Conservation (phyloP, 2,888 invertebrate species). For the Sinhomidia bicolor region DNA sequence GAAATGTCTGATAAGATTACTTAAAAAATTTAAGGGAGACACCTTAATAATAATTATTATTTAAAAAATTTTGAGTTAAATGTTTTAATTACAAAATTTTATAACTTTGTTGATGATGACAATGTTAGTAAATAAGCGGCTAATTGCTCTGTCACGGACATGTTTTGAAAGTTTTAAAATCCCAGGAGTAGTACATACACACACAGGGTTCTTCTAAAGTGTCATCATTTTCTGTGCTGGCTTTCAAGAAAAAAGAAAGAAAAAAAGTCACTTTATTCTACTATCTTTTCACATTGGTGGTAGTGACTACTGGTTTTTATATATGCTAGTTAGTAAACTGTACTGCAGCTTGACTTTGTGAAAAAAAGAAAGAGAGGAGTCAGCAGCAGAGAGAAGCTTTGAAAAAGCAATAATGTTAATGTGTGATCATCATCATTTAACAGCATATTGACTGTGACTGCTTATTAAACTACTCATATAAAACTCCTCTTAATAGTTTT, state of each 20-base stretch:
- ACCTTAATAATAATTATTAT: too few relatives aligned
- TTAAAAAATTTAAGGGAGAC: neutral
- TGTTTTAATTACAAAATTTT: too few relatives aligned
- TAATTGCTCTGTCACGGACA: constrained; percentile 47
- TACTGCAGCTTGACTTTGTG: neutral
- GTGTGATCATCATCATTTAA: constrained; percentile 33
- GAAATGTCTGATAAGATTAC: too few relatives aligned
- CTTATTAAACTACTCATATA: constrained; percentile 7
- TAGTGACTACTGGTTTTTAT: constrained; percentile 53
- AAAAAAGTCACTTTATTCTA: constrained; percentile 29
- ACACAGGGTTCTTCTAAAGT: constrained; percentile 29
- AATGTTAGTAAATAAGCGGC: constrained; percentile 40
- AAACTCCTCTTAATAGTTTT: neutral
- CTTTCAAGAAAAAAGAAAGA: constrained; percentile 10
- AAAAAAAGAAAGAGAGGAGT: neutral
- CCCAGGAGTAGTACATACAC: neutral
- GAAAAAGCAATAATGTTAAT: constrained; percentile 32
- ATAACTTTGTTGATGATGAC: constrained; percentile 41
- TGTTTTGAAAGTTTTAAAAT: constrained; percentile 43
- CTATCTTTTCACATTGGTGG: constrained; percentile 13
- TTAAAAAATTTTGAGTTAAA: too few relatives aligned
- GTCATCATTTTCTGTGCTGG: constrained; percentile 27
- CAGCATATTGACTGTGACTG: constrained; percentile 10
- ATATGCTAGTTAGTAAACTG: neutral
- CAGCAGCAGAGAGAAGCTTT: neutral